These are phyloP conservation scores for Elaphurus davidianus DNA, from an alignment of 2,113 vertebrate species.

Conservation along the genomic window DNA sequence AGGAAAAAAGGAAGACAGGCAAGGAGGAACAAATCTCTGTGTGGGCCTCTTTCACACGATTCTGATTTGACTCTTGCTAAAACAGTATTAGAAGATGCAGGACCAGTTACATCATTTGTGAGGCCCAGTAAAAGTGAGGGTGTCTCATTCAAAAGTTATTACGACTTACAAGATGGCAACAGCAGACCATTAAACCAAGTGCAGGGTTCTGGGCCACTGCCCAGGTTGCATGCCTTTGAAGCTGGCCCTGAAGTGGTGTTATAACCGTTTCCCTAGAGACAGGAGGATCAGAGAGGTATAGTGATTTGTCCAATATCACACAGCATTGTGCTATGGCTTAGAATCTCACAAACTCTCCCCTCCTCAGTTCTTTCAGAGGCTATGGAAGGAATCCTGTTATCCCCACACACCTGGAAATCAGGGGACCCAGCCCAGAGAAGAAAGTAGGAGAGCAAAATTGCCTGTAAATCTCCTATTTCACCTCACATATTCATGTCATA, in stretches of 20 bases:
- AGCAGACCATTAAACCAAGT: not conserved
- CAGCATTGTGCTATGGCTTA: not conserved
- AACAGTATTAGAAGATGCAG: not conserved
- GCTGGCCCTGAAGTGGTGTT: not conserved
- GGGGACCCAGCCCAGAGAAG: not conserved
- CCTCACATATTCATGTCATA: not conserved
- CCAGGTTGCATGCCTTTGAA: not conserved
- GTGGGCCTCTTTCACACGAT: not conserved
- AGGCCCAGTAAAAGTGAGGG: not conserved
- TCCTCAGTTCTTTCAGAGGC: not conserved
- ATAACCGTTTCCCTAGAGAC: not conserved
- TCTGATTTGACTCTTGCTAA: not conserved
- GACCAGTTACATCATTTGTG: not conserved
- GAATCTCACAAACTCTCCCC: not conserved
- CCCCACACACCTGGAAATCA: not conserved
- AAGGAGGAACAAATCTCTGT: not conserved
- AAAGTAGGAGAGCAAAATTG: not conserved
- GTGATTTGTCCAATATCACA: not conserved
- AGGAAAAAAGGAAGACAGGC: too few relatives aligned
- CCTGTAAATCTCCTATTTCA: not conserved
- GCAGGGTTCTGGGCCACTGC: too few relatives aligned
- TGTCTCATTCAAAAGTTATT: not conserved
- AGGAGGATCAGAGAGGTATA: not conserved
- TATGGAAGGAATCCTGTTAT: not conserved
- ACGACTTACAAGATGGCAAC: not conserved